phyloP scores from a whole-genome alignment of 2,888 invertebrate species.

The Amaurobius ferox region DNA sequence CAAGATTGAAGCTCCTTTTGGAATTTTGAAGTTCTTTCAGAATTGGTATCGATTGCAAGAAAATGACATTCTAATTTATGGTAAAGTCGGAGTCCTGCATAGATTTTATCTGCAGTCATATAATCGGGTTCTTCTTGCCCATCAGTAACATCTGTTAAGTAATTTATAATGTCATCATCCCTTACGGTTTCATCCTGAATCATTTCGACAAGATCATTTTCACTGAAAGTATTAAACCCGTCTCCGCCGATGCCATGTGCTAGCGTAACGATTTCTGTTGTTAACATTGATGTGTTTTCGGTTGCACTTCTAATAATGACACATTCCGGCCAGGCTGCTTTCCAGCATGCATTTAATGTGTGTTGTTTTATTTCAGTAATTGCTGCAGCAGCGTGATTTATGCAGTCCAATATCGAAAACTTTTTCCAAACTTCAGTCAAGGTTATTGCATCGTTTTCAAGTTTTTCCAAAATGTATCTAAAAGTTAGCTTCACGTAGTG shows the following conservation, averaged over 20 bases:
- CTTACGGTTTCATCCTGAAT: too few relatives aligned
- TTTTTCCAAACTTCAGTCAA: slow-evolving; percentile 26
- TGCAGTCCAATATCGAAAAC: slow-evolving; percentile 21
- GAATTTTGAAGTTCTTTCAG: too few relatives aligned
- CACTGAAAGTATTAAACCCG: too few relatives aligned
- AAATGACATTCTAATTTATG: too few relatives aligned
- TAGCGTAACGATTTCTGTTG: slow-evolving; percentile 22
- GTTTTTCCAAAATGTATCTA: slow-evolving; percentile 31
- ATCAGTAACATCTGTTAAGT: too few relatives aligned
- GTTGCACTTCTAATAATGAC: slow-evolving; percentile 27
- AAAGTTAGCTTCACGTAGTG: slow-evolving; percentile 35
- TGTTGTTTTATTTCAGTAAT: slow-evolving; percentile 30
- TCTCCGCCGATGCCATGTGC: slow-evolving; percentile 28
- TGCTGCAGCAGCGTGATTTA: slow-evolving; percentile 19
- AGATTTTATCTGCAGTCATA: too few relatives aligned
- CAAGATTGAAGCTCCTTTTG: too few relatives aligned
- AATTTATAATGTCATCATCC: too few relatives aligned
- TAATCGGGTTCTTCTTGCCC: too few relatives aligned
- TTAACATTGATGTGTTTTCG: slow-evolving; percentile 30
- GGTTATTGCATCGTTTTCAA: slow-evolving; percentile 23
- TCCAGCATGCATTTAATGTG: slow-evolving; percentile 33
- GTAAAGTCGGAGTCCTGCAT: too few relatives aligned
- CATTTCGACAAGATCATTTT: too few relatives aligned
- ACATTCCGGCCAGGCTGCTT: slow-evolving; percentile 35
- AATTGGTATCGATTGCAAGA: too few relatives aligned